Evolutionary conservation across 2,888 invertebrate genomes (phyloP), one percentile per base, ranked within the genome.

Genomic region (Poecilobothrus nobilitatus): DNA sequence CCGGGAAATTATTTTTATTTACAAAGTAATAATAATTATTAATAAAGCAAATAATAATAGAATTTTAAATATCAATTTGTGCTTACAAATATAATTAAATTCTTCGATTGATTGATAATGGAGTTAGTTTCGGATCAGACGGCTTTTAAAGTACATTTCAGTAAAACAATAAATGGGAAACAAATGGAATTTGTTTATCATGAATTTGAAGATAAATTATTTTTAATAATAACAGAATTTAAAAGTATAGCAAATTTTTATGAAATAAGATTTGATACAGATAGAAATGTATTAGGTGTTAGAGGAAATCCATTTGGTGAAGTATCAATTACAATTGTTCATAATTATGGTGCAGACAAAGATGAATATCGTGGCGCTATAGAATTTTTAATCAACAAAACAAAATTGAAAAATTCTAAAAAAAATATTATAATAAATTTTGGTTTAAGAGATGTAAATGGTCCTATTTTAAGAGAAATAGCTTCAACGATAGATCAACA

Each of bases 161-260:
- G 75, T 3, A 70, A 68, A 1, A 72, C 74, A 34, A 75, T 81
- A n/a, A 75, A 77, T 70, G 78, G 75, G 2, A 68, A 70, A 1
- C 70, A 34, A 21, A 80, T 80, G 0, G 79, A 81, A 68, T 78
- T 81, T 53, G 80, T 80, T 1, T 76, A 76, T 21, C 78, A 81
- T 4, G 70, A 73, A 20, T 81, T 81, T 66, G 74, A 74, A 7
- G 79, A 80, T 73, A 78, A 78, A 70, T 78, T 78, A 76, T 73
- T 81, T 66, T 69, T 81, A 37, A 66, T 81, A 10, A 75, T 80
- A 61, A 80, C 81, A 0, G 81, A 81, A 70, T 76, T 78, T 68
- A 76, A 76, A 18, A 79, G 77, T 69, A 68, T 80, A 72, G 76
- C 76, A 71, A 79, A 78, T 53, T 64, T 80, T 0, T 81, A 77